Evolutionary conservation across 2,113 vertebrate species (phyloP), one percentile per base, ranked within the genome.

Genomic region (Limanda limanda): DNA sequence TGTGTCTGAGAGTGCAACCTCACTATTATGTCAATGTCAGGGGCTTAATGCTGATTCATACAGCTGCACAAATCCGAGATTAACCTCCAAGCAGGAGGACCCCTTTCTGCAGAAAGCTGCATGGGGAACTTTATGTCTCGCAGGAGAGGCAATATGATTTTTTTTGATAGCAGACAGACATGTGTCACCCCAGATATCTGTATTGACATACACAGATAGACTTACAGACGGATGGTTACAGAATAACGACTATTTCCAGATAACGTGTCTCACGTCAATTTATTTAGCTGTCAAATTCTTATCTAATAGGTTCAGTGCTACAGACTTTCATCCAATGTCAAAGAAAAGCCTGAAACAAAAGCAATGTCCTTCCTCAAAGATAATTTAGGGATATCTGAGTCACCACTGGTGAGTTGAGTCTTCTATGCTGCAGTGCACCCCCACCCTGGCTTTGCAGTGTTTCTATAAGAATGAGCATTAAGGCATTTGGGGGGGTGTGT

Each of bases 1-100:
- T 89, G 76, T 87, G 92, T 91, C 91, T 89, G 81, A 87, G 86
- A 86, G 90, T 68, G 74, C 77, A 88, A 86, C 88, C 91, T 89
- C 75, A 71, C 86, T 86, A 87, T 92, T 93, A 87, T 93, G 91
- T 93, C 89, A 90, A 86, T 92, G 93, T 93, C 92, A 91, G 79
- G 58, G 84, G 71, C 81, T 90, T 92, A 93, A 92, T 91, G 92
- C 89, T 91, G 89, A 92, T 92, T 93, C 90, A 92, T 89, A 90
- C 78, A 86, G 84, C 74, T n/a, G 23, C 91, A 78, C 89, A 92
- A 93, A 93, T 92, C 91, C 89, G 47, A 91, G 91, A 92, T 92
- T 91, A 91, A 88, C 87, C 89, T 89, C 88, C 81, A 35, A 65
- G 75, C 78, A 73, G 72, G 67, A 71, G 83, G 80, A 83, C 71